A percentile compares a stretch with the other conserved stretches of the same genome.
Evolutionary conservation across 2,888 invertebrate species (phyloP).

Genomic region (Eupithecia subfuscata): DNA sequence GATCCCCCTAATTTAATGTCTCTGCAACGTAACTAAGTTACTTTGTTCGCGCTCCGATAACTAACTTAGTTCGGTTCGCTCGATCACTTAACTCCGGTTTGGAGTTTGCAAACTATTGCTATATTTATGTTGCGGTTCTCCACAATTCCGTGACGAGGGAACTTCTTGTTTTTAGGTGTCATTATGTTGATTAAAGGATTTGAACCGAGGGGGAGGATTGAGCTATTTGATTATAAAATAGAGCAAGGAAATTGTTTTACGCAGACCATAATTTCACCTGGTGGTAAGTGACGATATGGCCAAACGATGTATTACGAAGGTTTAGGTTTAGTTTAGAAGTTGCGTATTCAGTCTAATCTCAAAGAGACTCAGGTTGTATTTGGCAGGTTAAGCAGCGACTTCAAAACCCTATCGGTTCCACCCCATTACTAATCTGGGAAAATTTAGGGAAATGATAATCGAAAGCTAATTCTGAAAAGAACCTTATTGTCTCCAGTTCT

Average conservation of each 20-base stretch:
- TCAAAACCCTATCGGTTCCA: too few relatives aligned
- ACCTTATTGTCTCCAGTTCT: conserved; percentile 83
- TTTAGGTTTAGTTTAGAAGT: not conserved
- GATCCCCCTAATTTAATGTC: conserved; percentile 46
- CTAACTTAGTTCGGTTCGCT: conserved; percentile 50
- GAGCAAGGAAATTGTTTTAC: not conserved
- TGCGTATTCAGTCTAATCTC: not conserved
- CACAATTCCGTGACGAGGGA: conserved; percentile 16
- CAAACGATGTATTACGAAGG: not conserved
- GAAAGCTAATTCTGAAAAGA: not conserved
- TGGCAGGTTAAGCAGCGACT: not conserved
- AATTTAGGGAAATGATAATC: not conserved
- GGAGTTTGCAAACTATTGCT: conserved; percentile 32
- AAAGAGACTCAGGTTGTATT: not conserved
- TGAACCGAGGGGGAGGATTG: not conserved
- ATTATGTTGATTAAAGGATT: conserved; percentile 16
- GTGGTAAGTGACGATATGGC: not conserved
- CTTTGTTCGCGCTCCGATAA: conserved; percentile 44
- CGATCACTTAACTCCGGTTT: conserved; percentile 49
- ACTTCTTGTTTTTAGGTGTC: conserved; percentile 16
- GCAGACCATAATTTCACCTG: not conserved
- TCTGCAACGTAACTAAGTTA: conserved; percentile 52
- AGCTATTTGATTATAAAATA: not conserved
- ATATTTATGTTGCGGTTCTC: conserved; percentile 28
- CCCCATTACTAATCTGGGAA: not conserved